These are phyloP conservation scores for Felis chaus DNA, from an alignment of 2,113 vertebrate genomes.

Conservation along the genomic window DNA sequence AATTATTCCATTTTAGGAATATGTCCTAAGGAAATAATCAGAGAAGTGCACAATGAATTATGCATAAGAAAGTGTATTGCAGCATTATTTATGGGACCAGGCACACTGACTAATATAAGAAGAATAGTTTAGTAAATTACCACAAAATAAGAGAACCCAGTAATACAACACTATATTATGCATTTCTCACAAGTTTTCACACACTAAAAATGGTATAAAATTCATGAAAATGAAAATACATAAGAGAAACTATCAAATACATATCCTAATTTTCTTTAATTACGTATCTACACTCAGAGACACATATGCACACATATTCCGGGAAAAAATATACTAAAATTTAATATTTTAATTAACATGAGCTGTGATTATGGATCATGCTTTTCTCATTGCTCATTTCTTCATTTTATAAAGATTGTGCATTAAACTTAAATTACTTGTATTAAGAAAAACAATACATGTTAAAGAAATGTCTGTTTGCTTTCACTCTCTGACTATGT, in stretches of 20 bases:
- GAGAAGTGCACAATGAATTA: slow-evolving; percentile 40
- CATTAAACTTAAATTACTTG: background rate
- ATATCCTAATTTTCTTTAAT: background rate
- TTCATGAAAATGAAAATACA: background rate
- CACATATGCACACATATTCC: background rate
- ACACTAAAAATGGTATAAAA: background rate
- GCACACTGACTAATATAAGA: background rate
- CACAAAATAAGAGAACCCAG: background rate
- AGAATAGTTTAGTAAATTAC: background rate
- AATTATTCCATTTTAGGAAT: slow-evolving; percentile 42
- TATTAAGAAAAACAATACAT: background rate
- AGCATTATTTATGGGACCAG: slow-evolving; percentile 7
- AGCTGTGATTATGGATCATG: background rate
- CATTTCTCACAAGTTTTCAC: background rate
- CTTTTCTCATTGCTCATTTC: background rate
- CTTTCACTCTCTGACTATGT: background rate
- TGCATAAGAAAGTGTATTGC: background rate
- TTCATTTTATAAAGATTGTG: background rate
- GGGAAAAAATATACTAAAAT: background rate
- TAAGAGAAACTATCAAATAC: background rate
- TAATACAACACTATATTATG: background rate
- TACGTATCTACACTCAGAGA: background rate
- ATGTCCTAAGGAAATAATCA: slow-evolving; percentile 35
- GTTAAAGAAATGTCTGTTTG: background rate
- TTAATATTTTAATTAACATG: background rate